These are phyloP conservation scores for Deroptyus accipitrinus DNA, from an alignment of 2,113 vertebrate species.

Conservation along the genomic window DNA sequence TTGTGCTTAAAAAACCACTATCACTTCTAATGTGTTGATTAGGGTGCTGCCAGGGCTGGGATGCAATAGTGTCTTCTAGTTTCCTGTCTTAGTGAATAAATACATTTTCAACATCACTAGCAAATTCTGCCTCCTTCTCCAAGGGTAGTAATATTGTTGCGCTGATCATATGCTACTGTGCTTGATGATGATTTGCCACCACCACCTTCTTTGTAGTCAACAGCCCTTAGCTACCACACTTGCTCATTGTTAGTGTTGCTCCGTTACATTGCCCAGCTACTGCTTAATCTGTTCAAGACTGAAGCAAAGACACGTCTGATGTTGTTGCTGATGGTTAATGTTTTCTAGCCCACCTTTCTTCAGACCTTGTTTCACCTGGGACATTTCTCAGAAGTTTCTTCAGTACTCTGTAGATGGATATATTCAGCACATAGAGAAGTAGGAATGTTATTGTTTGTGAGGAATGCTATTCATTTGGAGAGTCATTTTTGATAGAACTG, in stretches of 20 bases:
- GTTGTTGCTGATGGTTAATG: neutral
- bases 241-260: neutral
- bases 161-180: neutral
- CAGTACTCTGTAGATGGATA: neutral
- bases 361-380: neutral
- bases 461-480: neutral
- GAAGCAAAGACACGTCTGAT: neutral
- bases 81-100: neutral
- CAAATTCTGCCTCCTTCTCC: neutral
- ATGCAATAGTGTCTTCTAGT: neutral
- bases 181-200: neutral
- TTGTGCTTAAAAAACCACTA: neutral
- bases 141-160: neutral
- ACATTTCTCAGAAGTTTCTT: neutral
- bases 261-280: neutral
- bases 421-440: neutral
- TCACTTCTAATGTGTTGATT: neutral
- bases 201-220: neutral
- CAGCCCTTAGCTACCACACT: neutral
- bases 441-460: neutral
- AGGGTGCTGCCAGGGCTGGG: neutral
- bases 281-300: neutral
- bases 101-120: neutral
- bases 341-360: neutral
- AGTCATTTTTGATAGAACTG: neutral